These are phyloP conservation scores for Odontomachus brunneus DNA, from an alignment of 1,140 invertebrate genomes.

Conservation along the genomic window DNA sequence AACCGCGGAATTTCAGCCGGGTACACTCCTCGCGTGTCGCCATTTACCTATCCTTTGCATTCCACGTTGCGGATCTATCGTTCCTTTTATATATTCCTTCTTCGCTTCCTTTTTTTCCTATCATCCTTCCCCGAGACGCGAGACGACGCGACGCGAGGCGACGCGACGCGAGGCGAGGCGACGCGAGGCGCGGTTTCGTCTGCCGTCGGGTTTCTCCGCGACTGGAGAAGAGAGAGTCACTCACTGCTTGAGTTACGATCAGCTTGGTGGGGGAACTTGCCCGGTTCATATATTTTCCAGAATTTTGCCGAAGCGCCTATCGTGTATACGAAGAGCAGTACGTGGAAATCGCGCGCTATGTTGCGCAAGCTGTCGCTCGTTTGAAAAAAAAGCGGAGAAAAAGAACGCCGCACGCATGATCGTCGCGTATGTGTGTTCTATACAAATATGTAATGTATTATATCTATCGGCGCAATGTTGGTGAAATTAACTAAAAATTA, in stretches of 20 bases:
- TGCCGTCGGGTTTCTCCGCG: constrained; percentile 23
- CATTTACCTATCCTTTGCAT: constrained; percentile 53
- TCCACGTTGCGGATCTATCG: constrained; percentile 26
- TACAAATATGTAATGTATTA: constrained; percentile 48
- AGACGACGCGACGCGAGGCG: not conserved
- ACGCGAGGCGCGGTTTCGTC: constrained; percentile 18
- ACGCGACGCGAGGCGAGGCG: not conserved
- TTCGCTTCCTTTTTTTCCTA: constrained; percentile 39
- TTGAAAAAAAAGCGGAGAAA: constrained; percentile 49
- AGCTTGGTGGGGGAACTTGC: constrained; percentile 34
- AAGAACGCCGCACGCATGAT: constrained; percentile 49
- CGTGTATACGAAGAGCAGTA: constrained; percentile 50
- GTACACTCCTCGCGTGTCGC: constrained; percentile 41
- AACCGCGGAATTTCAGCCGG: constrained; percentile 43
- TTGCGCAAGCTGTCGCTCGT: constrained; percentile 57
- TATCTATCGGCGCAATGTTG: not conserved
- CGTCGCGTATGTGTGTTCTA: constrained; percentile 19
- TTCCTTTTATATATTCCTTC: constrained; percentile 32
- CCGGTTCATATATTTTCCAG: constrained; percentile 64
- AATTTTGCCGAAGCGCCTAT: constrained; percentile 51
- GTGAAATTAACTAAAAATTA: constrained; percentile 26
- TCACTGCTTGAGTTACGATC: constrained; percentile 66
- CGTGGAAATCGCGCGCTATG: constrained; percentile 52
- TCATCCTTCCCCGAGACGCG: constrained; percentile 6
- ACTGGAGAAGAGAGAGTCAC: constrained; percentile 39